Evolutionary conservation across 2,797 vertebrate genomes (phyloP), one percentile per base, ranked within the genome.

Genomic region (Paramormyrops hopkinsi): DNA sequence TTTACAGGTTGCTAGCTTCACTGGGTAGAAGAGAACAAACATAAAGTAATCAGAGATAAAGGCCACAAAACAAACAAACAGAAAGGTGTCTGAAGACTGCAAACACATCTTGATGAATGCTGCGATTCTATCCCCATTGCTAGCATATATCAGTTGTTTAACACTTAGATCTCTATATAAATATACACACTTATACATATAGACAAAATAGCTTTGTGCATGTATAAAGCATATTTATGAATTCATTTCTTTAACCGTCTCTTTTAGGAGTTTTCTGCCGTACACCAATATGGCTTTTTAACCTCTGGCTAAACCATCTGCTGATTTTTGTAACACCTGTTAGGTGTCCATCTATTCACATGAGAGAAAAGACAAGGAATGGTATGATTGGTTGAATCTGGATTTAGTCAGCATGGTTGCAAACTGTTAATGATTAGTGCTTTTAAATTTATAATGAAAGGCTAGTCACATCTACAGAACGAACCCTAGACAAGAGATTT

Each of bases 161-260:
- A 88, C 73, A 88, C 73, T 37, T 62, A 51, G 48, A 89, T 89
- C 54, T 83, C 44, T 73, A 84, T 87, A 76, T 88, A 90, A 56
- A 90, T 88, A 90, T 88, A 88, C 89, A 90, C 59, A 90, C 59
- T 82, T 90, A 69, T 87, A 89, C 89, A 89, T 88, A 87, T 88
- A 86, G 83, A 88, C 88, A 88, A 88, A 90, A 88, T 88, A 88
- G 56, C 89, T 90, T 90, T 76, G 88, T 88, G 82, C 65, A 84
- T 56, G 69, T 88, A 85, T 86, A 86, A 90, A 69, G 79, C 56
- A 73, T 65, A 84, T 88, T 86, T 86, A 54, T 90, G 44, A 19
- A 54, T 76, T 86, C n/a, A 46, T 46, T 87, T 46, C 41, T 73
- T 69, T 73, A 12, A 29, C 22, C 37, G 17, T 83, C 12, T 25